Percentiles rank a stretch among this genome's conserved stretches.
These are phyloP conservation scores for Leucoptera coffeella DNA, from an alignment of 2,888 invertebrate genomes.

Conservation along the genomic window DNA sequence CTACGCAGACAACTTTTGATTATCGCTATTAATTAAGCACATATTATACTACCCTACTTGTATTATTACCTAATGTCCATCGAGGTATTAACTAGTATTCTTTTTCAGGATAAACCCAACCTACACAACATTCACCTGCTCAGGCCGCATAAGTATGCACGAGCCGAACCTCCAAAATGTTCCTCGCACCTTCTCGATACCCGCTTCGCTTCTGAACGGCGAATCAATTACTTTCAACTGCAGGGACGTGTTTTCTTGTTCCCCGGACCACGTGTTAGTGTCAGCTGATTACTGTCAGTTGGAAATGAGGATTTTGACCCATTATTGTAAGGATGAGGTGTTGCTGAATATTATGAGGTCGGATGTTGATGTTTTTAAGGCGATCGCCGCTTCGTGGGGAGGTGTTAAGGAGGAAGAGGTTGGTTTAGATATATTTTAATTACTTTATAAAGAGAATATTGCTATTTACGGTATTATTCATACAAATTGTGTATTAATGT, in stretches of 20 bases:
- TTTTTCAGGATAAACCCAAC: constrained; percentile 57
- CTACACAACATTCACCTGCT: constrained; percentile 63
- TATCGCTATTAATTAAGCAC: too few species aligned
- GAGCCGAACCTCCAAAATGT: constrained; percentile 92
- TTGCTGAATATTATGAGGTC: constrained; percentile 62
- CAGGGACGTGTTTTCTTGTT: constrained; percentile 63
- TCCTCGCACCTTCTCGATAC: constrained; percentile 75
- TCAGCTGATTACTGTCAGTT: constrained; percentile 96
- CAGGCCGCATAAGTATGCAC: constrained; percentile 83
- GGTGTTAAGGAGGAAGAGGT: constrained; percentile 58
- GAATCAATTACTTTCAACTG: constrained; percentile 54
- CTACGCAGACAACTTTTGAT: too few species aligned
- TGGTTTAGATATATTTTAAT: constrained; percentile 9
- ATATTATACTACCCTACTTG: too few species aligned
- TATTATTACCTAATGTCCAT: too few species aligned
- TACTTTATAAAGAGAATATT: neutral
- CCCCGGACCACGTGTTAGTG: constrained; percentile 58
- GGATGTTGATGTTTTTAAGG: constrained; percentile 73
- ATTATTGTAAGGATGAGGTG: constrained; percentile 72
- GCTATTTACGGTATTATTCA: too few species aligned
- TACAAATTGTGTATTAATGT: neutral
- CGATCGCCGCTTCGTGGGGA: constrained; percentile 84
- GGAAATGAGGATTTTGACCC: constrained; percentile 89
- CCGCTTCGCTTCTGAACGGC: constrained; percentile 17
- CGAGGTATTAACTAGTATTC: too few species aligned